Evolutionary conservation across 2,888 invertebrate genomes (phyloP).

Genomic region (Rutpela maculata): DNA sequence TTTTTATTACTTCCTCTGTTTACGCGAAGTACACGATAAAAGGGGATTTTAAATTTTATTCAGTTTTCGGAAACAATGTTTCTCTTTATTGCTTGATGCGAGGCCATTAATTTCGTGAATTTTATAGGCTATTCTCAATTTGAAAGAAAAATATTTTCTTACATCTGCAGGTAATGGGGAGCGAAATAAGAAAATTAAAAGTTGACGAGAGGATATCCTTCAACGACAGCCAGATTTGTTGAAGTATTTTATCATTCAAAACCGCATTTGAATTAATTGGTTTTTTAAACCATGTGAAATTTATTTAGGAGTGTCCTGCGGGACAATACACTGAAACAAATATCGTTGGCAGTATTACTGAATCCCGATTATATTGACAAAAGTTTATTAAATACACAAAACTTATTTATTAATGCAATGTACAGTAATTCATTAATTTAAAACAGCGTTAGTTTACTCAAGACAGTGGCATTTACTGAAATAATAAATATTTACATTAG

Average conservation of each 20-base stretch:
- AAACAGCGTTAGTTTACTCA: too few relatives aligned
- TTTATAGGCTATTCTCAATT: not conserved
- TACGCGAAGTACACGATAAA: conserved; percentile 17
- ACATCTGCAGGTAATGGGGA: not conserved
- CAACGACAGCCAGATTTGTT: not conserved
- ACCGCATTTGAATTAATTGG: not conserved
- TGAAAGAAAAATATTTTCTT: not conserved
- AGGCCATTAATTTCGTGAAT: not conserved
- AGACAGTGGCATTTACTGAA: too few relatives aligned
- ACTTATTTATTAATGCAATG: too few relatives aligned
- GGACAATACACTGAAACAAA: too few relatives aligned
- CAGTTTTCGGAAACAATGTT: not conserved
- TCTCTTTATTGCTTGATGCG: not conserved
- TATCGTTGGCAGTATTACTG: too few relatives aligned
- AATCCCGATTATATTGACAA: too few relatives aligned
- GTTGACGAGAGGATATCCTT: not conserved
- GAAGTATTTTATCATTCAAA: not conserved
- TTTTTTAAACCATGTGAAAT: not conserved
- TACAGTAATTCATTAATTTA: too few relatives aligned
- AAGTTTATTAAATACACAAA: too few relatives aligned
- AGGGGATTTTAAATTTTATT: conserved; percentile 17
- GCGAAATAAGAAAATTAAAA: not conserved
- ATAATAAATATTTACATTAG: too few relatives aligned
- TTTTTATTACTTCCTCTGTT: conserved; percentile 26
- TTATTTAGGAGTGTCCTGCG: too few relatives aligned